phyloP scores from a whole-genome alignment of 2,797 vertebrate genomes.

The Cephalopachus bancanus region DNA sequence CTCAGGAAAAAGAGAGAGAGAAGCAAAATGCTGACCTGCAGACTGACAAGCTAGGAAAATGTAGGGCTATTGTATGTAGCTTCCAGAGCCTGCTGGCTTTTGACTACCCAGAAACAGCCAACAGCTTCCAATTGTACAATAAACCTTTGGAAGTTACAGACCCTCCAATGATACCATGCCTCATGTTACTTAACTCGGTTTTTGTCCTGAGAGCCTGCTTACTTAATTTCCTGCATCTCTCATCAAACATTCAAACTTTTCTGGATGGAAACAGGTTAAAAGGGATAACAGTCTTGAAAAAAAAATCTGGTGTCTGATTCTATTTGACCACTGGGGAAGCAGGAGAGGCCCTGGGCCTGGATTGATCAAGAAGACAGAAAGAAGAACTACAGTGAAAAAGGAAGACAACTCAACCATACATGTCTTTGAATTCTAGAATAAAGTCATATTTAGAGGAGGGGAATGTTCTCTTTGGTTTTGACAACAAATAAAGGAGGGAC shows the following conservation, averaged over 20 bases:
- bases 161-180: background rate
- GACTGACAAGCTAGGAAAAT: background rate
- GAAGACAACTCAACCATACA: background rate
- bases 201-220: background rate
- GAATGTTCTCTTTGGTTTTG: background rate
- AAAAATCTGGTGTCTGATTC: background rate
- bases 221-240: background rate
- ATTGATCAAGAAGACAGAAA: background rate
- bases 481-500: conserved; percentile 2
- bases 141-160: background rate
- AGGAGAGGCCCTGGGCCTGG: background rate
- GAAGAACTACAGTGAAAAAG: background rate
- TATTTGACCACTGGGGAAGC: background rate
- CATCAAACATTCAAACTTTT: background rate
- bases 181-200: background rate
- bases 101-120: background rate
- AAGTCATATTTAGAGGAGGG: background rate
- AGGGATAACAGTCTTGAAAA: background rate
- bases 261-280: background rate
- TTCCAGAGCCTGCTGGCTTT: conserved; percentile 3
- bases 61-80: background rate
- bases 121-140: background rate
- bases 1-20: background rate
- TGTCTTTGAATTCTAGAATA: conserved; percentile 25
- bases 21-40: background rate